Percentiles rank a stretch among this genome's conserved stretches.
These are phyloP conservation scores for Pipistrellus pipistrellus DNA, from an alignment of 2,797 vertebrate genomes.

Conservation along the genomic window DNA sequence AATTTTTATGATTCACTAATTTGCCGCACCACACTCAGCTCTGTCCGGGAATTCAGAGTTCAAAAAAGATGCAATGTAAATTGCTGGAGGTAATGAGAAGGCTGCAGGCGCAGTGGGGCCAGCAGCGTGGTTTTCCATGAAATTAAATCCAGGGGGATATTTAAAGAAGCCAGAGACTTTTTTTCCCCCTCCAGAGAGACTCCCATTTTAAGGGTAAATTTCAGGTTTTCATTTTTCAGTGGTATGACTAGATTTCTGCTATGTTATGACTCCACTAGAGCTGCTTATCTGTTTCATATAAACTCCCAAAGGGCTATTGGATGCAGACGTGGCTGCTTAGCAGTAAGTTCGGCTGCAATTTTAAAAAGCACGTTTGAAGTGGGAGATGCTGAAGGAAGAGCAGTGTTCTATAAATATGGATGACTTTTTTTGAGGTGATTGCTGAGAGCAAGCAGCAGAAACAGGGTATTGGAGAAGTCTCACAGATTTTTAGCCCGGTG, in stretches of 20 bases:
- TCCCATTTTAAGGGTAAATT: constrained; percentile 72
- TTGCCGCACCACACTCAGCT: constrained; percentile 72
- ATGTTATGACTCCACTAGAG: not conserved
- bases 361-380: constrained; percentile 65
- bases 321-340: constrained; percentile 25
- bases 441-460: not conserved
- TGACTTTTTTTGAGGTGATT: not conserved
- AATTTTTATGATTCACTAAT: constrained; percentile 84
- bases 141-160: constrained; percentile 79
- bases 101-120: constrained; percentile 50
- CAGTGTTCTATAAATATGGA: not conserved
- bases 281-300: constrained; percentile 46
- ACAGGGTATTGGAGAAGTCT: not conserved
- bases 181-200: constrained; percentile 17
- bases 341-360: constrained; percentile 28
- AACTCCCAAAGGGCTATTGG: not conserved
- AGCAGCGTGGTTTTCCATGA: constrained; percentile 77
- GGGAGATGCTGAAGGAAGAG: constrained; percentile 35
- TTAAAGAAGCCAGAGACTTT: constrained; percentile 69
- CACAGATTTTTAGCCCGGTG: constrained; percentile 21
- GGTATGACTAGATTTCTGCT: constrained; percentile 61
- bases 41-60: constrained; percentile 81
- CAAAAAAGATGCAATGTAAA: constrained; percentile 80
- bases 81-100: constrained; percentile 81
- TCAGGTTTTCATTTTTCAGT: constrained; percentile 58